These are phyloP conservation scores for Belgica antarctica DNA, from an alignment of 2,888 invertebrate genomes.

Conservation along the genomic window DNA sequence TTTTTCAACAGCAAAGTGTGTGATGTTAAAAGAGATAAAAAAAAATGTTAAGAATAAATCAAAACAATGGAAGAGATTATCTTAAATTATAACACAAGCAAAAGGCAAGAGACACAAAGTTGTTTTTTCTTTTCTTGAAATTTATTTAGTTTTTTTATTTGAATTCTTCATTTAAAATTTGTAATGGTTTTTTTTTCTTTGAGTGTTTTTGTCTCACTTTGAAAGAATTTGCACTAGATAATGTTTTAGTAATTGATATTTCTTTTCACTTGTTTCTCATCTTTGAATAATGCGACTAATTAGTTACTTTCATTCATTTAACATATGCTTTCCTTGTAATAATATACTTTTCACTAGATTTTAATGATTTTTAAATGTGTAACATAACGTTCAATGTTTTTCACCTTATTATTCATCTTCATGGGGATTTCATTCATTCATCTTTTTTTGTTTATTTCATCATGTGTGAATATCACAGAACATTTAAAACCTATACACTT, in stretches of 20 bases:
- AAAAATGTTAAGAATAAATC: not conserved
- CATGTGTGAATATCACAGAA: conserved; percentile 45
- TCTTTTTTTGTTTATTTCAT: conserved; percentile 41
- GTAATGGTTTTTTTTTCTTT: conserved; percentile 37
- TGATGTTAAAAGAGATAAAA: not conserved
- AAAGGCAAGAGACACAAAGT: conserved; percentile 5
- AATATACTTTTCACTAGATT: conserved; percentile 32
- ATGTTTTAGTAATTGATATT: conserved; percentile 43
- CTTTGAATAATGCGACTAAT: conserved; percentile 43
- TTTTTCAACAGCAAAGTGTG: too few relatives aligned
- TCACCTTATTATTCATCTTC: not conserved
- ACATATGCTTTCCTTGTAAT: conserved; percentile 36
- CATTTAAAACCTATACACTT: conserved; percentile 45
- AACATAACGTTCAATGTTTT: conserved; percentile 41
- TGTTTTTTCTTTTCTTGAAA: conserved; percentile 22
- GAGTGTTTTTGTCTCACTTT: conserved; percentile 35
- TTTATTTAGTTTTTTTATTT: conserved; percentile 32
- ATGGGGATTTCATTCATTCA: conserved; percentile 28
- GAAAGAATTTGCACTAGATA: conserved; percentile 42
- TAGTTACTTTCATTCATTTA: conserved; percentile 38
- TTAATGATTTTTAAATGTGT: conserved; percentile 43
- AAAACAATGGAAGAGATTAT: not conserved
- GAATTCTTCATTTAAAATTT: conserved; percentile 35
- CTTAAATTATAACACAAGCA: not conserved
- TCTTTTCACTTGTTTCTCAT: conserved; percentile 28